phyloP scores from a whole-genome alignment of 2,113 vertebrate genomes.

The Mastomys coucha region DNA sequence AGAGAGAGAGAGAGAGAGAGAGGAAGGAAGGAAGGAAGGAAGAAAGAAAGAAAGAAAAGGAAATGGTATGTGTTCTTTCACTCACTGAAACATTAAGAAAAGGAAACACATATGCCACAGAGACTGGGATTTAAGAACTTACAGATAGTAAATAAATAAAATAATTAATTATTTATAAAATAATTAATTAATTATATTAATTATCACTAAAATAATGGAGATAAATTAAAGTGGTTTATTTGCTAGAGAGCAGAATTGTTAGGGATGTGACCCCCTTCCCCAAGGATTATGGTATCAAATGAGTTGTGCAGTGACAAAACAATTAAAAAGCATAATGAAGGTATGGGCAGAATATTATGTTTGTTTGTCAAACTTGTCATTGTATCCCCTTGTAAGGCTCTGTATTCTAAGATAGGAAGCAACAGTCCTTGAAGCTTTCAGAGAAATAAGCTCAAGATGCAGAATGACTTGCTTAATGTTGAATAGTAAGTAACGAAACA shows the following conservation, averaged over 20 bases:
- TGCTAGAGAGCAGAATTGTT: not conserved
- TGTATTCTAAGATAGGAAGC: not conserved
- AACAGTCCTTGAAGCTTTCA: not conserved
- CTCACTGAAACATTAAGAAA: conserved; percentile 38
- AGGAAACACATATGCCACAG: not conserved
- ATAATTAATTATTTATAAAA: too few species aligned
- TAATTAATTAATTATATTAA: too few species aligned
- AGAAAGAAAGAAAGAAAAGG: too few species aligned
- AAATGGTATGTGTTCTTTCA: not conserved
- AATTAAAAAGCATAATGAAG: not conserved
- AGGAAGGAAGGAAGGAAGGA: too few species aligned
- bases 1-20: too few species aligned
- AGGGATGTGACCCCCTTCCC: not conserved
- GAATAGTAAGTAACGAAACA: conserved; percentile 36
- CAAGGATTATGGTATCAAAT: conserved; percentile 20
- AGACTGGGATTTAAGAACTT: conserved; percentile 41
- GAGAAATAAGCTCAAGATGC: conserved; percentile 10
- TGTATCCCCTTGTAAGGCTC: too few species aligned
- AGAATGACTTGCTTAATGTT: conserved; percentile 33
- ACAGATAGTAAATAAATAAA: not conserved
- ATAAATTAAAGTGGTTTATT: not conserved
- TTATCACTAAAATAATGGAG: not conserved
- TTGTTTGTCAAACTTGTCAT: conserved; percentile 33
- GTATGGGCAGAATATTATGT: not conserved
- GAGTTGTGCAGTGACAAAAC: not conserved